phyloP scores from a whole-genome alignment of 2,888 invertebrate species.

The Chydorus sphaericus region DNA sequence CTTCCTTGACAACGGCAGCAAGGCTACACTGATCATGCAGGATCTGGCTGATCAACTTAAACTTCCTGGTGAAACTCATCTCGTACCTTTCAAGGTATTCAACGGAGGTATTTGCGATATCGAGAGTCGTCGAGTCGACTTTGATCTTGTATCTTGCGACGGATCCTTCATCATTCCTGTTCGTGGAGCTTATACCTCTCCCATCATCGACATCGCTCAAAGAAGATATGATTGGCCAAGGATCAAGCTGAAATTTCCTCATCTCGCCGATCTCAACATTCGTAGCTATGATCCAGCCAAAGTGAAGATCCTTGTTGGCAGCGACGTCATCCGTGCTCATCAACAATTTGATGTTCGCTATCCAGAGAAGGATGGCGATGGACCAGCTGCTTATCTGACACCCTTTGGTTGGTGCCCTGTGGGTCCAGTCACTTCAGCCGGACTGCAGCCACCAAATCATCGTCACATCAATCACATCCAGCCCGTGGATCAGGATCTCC shows the following conservation, averaged over 20 bases:
- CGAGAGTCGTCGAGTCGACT: background rate
- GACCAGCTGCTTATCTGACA: background rate
- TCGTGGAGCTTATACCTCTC: background rate
- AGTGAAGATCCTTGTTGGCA: background rate
- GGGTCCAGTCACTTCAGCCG: background rate
- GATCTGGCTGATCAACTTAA: background rate
- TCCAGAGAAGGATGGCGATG: background rate
- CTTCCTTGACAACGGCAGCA: constrained; percentile 4
- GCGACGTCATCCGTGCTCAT: constrained; percentile 1
- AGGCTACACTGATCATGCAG: constrained; percentile 2
- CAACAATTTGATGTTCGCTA: background rate
- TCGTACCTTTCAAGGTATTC: background rate
- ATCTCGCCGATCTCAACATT: background rate
- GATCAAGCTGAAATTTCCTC: background rate
- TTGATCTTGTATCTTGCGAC: background rate
- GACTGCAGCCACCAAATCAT: background rate
- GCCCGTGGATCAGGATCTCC: background rate
- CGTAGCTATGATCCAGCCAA: background rate
- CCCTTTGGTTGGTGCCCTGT: constrained; percentile 7
- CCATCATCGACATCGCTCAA: background rate
- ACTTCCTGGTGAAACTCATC: background rate
- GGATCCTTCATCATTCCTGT: background rate
- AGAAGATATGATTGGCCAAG: constrained; percentile 1
- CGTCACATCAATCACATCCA: background rate
- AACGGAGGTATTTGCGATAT: background rate